Conservation (phyloP, 2,888 invertebrate species). For the Drosophila atroscutellata region DNA sequence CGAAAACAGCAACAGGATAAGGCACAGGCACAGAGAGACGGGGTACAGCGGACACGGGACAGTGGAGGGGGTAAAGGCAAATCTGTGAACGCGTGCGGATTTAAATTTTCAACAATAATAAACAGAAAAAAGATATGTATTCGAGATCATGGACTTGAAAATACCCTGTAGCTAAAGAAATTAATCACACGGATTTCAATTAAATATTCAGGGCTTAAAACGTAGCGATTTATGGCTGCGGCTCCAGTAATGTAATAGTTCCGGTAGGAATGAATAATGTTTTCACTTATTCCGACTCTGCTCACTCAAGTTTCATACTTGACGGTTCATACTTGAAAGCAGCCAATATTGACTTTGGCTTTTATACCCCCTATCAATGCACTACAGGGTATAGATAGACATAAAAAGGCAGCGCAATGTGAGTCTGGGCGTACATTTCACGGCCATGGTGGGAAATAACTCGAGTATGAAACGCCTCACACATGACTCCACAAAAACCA, state of each 20-base stretch:
- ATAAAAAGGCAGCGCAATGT: constrained; percentile 38
- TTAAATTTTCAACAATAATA: constrained; percentile 78
- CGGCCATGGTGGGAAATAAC: constrained; percentile 63
- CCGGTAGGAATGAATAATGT: too few species aligned
- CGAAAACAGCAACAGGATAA: constrained; percentile 1
- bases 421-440: constrained; percentile 36
- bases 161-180: constrained; percentile 12
- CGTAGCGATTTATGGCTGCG: background rate
- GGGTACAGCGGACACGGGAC: constrained; percentile 15
- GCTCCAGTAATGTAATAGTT: fast-evolving
- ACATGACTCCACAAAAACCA: constrained; percentile 56
- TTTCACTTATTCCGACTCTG: too few species aligned
- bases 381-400: constrained; percentile 29
- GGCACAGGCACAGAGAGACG: background rate
- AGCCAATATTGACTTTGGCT: background rate
- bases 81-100: constrained; percentile 75
- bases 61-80: constrained; percentile 25
- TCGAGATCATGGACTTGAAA: background rate
- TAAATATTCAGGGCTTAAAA: background rate
- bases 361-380: background rate
- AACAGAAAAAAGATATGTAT: constrained; percentile 43
- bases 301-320: too few species aligned
- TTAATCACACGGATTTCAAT: background rate
- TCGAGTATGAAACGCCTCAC: constrained; percentile 49
- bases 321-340: background rate